Evolutionary conservation across 2,797 vertebrate species (phyloP).

Genomic region (Cheirogaleus major): DNA sequence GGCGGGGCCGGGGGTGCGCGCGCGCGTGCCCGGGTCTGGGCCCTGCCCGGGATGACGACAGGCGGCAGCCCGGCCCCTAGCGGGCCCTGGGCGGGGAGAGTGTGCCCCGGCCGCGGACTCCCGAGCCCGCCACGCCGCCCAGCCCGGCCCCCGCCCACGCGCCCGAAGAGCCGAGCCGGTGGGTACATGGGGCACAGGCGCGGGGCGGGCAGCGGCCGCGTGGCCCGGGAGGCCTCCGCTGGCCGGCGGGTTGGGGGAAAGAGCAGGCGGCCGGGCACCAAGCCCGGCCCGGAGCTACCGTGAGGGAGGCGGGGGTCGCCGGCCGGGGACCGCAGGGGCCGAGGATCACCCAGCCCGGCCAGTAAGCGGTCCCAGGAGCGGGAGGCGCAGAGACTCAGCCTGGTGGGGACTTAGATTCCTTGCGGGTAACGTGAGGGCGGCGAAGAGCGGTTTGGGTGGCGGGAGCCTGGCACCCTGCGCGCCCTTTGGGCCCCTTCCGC

Average conservation of each 20-base stretch:
- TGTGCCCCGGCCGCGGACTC: constrained; percentile 52
- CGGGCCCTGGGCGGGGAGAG: constrained; percentile 75
- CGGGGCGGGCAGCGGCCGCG: not conserved
- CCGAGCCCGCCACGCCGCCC: constrained; percentile 51
- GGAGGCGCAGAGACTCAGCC: not conserved
- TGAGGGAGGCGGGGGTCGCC: not conserved
- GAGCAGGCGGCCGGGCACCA: not conserved
- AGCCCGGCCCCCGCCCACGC: constrained; percentile 45
- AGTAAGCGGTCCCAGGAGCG: not conserved
- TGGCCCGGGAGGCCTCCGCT: not conserved
- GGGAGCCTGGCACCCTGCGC: not conserved
- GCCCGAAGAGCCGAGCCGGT: constrained; percentile 54
- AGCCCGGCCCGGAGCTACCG: not conserved
- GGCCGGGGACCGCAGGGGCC: not conserved
- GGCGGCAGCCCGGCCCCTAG: constrained; percentile 67
- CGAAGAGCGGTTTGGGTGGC: not conserved
- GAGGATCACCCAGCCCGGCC: not conserved
- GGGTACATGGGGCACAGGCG: constrained; percentile 9
- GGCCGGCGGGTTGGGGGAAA: not conserved
- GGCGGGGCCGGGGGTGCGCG: constrained; percentile 58
- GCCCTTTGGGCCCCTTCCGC: not conserved
- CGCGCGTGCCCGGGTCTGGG: constrained; percentile 26
- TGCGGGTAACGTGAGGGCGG: not conserved
- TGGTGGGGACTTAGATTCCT: not conserved
- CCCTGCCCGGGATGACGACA: constrained; percentile 77